Base-by-base conservation (phyloP, 2,888 invertebrate species). In the Frankliniella intonsa region DNA sequence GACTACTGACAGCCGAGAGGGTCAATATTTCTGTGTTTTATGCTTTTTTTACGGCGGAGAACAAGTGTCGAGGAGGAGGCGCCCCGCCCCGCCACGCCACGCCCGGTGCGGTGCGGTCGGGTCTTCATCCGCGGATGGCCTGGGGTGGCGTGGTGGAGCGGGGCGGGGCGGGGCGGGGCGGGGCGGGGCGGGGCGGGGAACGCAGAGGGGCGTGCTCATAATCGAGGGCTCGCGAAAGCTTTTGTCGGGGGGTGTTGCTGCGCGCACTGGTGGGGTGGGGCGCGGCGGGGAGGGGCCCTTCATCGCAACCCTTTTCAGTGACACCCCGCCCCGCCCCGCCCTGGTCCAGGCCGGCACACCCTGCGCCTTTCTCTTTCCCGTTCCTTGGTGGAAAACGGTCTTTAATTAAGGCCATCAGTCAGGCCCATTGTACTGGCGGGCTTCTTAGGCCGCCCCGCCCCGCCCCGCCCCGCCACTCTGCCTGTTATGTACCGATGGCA, bases 21-120 rank as follows among this genome's bases (percentile, higher is more conserved):
- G 69, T 76, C 69, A 76, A 76, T 76, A 76, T 76, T 76, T 76
- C 69, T 76, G 69, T 76, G 69, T 76, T 76, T 76, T 76, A 76
- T 76, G 69, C 69, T 76, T 76, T 76, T 76, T 76, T 76, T 76
- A 76, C 22, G 69, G 69, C 69, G 10, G 25, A 22, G 69, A 76
- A 76, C 69, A 76, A 76, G 69, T 76, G 69, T 76, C 25, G 69
- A 76, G 69, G 69, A 76, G 69, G 25, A 9, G 25, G 69, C 9
- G 69, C 1, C 14, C 3, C 14, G 51, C 51, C 12, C 51, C 51
- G 12, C 12, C 10, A 19, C 19, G 55, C 55, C 55, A 55, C 55
- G 12, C 62, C 19, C 17, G 19, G 62, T 62, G 62, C n/a, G 62
- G 19, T 17, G 62, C 17, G 55, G 55, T 62, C 14, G 62, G 62